Evolutionary conservation across 2,797 vertebrate genomes (phyloP), one percentile per base, ranked within the genome.

Genomic region (Hydrophis major): DNA sequence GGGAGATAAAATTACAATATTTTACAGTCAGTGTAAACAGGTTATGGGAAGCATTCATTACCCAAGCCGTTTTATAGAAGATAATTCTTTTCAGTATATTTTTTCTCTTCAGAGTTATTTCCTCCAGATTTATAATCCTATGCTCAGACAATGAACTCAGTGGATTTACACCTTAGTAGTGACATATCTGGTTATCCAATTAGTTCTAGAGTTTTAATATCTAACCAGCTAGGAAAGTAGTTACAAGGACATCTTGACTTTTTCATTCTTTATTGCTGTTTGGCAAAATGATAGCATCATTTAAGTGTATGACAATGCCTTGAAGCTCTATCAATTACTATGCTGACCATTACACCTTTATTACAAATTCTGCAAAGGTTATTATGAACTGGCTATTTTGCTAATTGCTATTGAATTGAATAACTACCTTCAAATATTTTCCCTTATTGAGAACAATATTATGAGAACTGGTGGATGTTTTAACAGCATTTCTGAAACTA

Each of bases 171-270:
- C 47, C 42, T 50, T 42, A 63, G 8, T 63, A 89, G 88, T 61
- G 59, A 63, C 37, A 63, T 27, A 63, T 61, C 60, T 27, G 59
- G 27, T 63, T 89, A 47, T 13, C 14, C 6, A 61, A 28, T 63
- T 88, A 56, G n/a, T 53, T 55, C 4, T 27, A 92, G 12, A 47
- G 28, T 18, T 92, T 63, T n/a, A 57, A 88, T 37, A 74, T 57
- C 86, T 37, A 88, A 89, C 53, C 53, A 92, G 13, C 22, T 88
- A 60, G 37, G 28, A 89, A 92, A 22, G 28, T 92, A 22, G 13
- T 14, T 92, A 42, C 87, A 89, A 92, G 42, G 69, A 61, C 13
- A 88, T 60, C 37, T 92, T 74, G 86, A 42, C 63, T 92, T 89
- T 83, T 92, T 42, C 27, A 60, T 60, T 60, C 18, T 89, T 53